Evolutionary conservation across 2,797 vertebrate species (phyloP), one percentile per base, ranked within the genome.

Genomic region (Syncerus caffer): DNA sequence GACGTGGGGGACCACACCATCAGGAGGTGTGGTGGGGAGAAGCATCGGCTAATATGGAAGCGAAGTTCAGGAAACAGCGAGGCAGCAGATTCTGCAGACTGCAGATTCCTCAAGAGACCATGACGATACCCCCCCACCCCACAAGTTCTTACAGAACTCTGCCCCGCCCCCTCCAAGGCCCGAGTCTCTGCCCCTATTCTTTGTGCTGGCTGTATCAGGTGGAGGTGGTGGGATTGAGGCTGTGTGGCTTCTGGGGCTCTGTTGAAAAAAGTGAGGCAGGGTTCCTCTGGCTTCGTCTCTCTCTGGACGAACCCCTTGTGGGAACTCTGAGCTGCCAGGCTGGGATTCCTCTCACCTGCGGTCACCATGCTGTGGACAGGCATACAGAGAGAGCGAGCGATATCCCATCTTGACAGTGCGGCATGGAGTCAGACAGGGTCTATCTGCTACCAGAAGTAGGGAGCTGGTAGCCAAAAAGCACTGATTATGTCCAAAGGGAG

Each of bases 81-180:
- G 7, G 38, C 16, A 31, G 15, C 42, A 9, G 31, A 0, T 2
- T 9, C 64, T 3, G 38, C 2, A 2, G 16, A 3, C 1, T 15
- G 23, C 45, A 2, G 25, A 13, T 13, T 62, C 53, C 9, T n/a
- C 25, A 17, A 1, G 23, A 2, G 42, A 67, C 38, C n/a, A 13
- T 6, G 4, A 1, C 0, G 31, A 82, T 3, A 12, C 1, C 4
- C 45, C 31, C 16, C 57, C 7, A 14, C 19, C 50, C 76, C 15
- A 23, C 3, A 9, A 4, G 67, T 38, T 29, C 13, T 51, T 55
- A 7, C 4, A 29, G 45, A 85, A 76, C 67, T n/a, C 16, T 10
- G 12, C 8, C 4, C 42, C 11, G 2, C 25, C 42, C 4, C 8
- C 5, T 19, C 53, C 10, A 15, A 95, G 27, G 17, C 5, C 23